A percentile compares a stretch with the other conserved stretches of the same genome.
Conservation (phyloP, 1,140 invertebrate genomes). For the Drosophila albomicans region DNA sequence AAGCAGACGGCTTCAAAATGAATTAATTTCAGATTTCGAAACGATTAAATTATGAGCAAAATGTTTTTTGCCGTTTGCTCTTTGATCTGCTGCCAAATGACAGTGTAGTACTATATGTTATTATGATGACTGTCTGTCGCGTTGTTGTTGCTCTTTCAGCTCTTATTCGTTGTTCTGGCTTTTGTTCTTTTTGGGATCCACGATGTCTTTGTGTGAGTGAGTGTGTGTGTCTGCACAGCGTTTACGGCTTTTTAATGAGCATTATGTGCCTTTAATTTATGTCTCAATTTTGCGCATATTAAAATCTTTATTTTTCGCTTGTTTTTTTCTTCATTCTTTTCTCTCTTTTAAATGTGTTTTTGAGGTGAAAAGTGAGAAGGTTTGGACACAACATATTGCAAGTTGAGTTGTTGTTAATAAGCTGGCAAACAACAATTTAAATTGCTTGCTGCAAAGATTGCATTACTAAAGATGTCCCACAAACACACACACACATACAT, state of each 20-base stretch:
- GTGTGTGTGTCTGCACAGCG: slow-evolving; percentile 13
- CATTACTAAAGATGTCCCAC: slow-evolving; percentile 16
- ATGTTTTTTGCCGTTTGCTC: slow-evolving; percentile 59
- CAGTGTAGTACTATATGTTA: slow-evolving; percentile 2
- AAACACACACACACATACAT: slow-evolving; percentile 7
- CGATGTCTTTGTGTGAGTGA: slow-evolving; percentile 11
- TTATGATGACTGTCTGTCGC: background rate
- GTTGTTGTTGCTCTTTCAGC: background rate
- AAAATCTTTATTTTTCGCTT: slow-evolving; percentile 64
- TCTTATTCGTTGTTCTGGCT: background rate
- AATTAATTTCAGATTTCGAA: slow-evolving; percentile 77
- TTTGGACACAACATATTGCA: background rate
- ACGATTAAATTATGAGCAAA: slow-evolving; percentile 81
- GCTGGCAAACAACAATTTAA: slow-evolving; percentile 37
- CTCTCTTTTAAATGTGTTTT: background rate
- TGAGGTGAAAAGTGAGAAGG: background rate
- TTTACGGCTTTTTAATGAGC: slow-evolving; percentile 81
- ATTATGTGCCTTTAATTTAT: slow-evolving; percentile 83
- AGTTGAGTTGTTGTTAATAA: slow-evolving; percentile 25
- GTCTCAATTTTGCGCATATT: slow-evolving; percentile 81
- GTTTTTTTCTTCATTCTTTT: slow-evolving; percentile 1
- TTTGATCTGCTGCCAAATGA: slow-evolving; percentile 79
- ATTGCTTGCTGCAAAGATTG: slow-evolving; percentile 13
- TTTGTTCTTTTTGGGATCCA: slow-evolving; percentile 31
- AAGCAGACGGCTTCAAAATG: slow-evolving; percentile 66